A percentile compares a stretch with the other conserved stretches of the same genome.
Evolutionary conservation across 2,797 vertebrate genomes (phyloP).

Genomic region (Eremophila alpestris): DNA sequence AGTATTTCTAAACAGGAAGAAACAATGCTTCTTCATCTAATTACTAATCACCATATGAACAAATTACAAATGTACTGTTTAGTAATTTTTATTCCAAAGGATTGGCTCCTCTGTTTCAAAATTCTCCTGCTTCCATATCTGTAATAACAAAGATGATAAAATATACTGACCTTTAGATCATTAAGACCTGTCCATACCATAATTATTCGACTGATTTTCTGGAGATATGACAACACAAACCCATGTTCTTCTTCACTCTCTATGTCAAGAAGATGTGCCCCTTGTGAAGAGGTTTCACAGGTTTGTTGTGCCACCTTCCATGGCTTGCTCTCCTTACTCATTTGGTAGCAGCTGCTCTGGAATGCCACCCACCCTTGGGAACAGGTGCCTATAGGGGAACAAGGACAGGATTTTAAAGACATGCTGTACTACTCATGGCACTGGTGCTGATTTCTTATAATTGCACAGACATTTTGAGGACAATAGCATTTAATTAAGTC

Average conservation of each 20-base stretch:
- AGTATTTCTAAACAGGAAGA: not conserved
- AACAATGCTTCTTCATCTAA: not conserved
- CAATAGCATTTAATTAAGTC: not conserved
- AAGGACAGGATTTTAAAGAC: not conserved
- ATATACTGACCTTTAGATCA: conserved; percentile 79
- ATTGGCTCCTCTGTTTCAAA: not conserved
- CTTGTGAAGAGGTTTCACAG: conserved; percentile 70
- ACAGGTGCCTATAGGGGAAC: conserved; percentile 75
- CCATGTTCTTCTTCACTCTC: conserved; percentile 76
- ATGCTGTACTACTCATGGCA: not conserved
- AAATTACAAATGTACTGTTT: not conserved
- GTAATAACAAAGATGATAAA: not conserved
- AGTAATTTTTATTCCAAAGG: not conserved
- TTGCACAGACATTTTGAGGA: not conserved
- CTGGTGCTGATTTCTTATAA: not conserved
- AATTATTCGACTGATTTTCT: conserved; percentile 74
- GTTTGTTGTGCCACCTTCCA: conserved; percentile 78
- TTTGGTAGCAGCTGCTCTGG: conserved; percentile 81
- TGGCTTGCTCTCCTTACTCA: conserved; percentile 68
- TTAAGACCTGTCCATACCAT: conserved; percentile 88
- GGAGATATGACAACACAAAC: conserved; percentile 80
- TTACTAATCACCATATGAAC: not conserved
- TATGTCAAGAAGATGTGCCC: conserved; percentile 81
- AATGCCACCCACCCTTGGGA: conserved; percentile 81
- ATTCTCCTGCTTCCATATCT: not conserved